Evolutionary conservation across 2,113 vertebrate genomes (phyloP).

Genomic region (Hippocampus barbouri): DNA sequence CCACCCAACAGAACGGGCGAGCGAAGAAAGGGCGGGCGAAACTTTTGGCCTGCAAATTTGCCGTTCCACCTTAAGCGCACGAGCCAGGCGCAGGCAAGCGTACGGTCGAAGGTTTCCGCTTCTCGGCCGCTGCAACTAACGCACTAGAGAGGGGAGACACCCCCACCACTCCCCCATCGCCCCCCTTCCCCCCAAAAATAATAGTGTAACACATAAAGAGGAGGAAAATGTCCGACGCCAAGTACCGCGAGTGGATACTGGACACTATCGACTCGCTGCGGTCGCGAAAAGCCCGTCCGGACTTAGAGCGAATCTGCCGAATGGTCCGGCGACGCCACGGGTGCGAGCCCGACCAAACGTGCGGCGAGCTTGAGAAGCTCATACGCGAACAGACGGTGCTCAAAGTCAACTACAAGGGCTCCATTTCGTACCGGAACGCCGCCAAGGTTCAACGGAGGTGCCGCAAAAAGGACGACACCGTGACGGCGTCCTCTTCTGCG

Average conservation of each 20-base stretch:
- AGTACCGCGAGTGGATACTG: constrained; percentile 87
- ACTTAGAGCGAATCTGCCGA: constrained; percentile 89
- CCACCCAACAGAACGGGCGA: constrained; percentile 70
- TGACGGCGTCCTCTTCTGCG: constrained; percentile 57
- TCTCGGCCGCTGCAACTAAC: constrained; percentile 66
- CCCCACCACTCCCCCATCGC: not conserved
- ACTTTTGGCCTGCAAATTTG: constrained; percentile 52
- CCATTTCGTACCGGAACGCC: constrained; percentile 87
- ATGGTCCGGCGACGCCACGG: constrained; percentile 90
- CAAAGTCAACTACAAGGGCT: constrained; percentile 91
- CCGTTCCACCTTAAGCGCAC: constrained; percentile 80
- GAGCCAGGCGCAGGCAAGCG: constrained; percentile 73
- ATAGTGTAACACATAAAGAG: not conserved
- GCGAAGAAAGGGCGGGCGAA: constrained; percentile 47
- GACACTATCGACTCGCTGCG: constrained; percentile 91
- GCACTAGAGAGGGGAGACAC: not conserved
- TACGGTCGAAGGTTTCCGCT: constrained; percentile 74
- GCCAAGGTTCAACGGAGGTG: constrained; percentile 81
- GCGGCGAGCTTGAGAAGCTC: constrained; percentile 86
- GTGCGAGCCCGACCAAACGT: constrained; percentile 84
- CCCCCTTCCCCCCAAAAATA: not conserved
- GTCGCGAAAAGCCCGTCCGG: constrained; percentile 88
- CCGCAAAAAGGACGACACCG: constrained; percentile 74
- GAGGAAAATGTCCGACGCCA: constrained; percentile 73
- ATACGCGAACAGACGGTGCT: constrained; percentile 85